Evolutionary conservation across 2,113 vertebrate species (phyloP), one percentile per base, ranked within the genome.

Genomic region (Coreoperca whiteheadi): DNA sequence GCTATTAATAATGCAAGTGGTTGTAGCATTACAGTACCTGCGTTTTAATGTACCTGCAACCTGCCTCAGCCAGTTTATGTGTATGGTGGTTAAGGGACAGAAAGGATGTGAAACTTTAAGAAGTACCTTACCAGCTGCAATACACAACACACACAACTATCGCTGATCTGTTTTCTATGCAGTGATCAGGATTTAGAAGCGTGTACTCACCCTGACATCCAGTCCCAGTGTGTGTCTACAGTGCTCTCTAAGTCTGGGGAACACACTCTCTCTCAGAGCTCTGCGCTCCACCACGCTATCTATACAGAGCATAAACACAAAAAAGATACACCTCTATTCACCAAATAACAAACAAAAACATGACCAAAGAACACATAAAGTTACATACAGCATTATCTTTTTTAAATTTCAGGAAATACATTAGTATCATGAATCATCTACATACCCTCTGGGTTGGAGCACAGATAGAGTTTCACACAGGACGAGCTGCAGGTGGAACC

Each of bases 381-480:
- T 6, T 11, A 15, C 5, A 30, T 14, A 14, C 21, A 70, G 21
- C 3, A 56, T 15, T 7, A 43, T 2, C 2, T 25, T 41, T 72
- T 6, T 30, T 32, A 2, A 12, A 25, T 37, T 14, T 48, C 9
- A n/a, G 2, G 11, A 67, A 57, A 32, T 60, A 8, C 18, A 81
- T 63, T 12, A 30, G 32, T 23, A 1, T 48, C 4, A 63, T 25
- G 4, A 39, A 25, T 63, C 34, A 20, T 18, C 8, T 20, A 63
- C 74, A 3, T 91, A 96, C 95, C 95, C 72, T 94, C 85, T 32
- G 95, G 95, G 88, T 95, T 95, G 74, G 93, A 94, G 88, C 95
- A 94, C 78, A 96, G 82, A 34, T 95, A 96, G 63, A 96, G 83
- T 84, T 96, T 94, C 34, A 96, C 93, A 90, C 93, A 95, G 61